Conservation (phyloP, 2,888 invertebrate species). For the Melitaea athalia region DNA sequence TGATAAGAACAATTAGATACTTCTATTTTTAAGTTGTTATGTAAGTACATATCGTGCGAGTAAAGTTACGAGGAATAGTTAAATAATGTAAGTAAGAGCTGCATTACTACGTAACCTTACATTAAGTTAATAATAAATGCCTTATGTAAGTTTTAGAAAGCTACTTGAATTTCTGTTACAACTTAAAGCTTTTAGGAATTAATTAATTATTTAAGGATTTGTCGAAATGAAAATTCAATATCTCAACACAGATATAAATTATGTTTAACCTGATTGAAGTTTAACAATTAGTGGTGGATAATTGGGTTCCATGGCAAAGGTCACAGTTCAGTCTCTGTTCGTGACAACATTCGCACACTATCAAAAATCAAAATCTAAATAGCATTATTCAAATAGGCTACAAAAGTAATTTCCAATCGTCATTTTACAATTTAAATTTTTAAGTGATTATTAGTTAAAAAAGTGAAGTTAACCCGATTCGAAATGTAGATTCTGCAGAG, state of each 20-base stretch:
- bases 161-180: constrained; percentile 20
- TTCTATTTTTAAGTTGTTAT: no score
- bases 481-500: no score
- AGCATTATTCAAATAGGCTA: no score
- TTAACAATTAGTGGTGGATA: constrained; percentile 5
- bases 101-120: neutral
- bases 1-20: no score
- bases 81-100: neutral
- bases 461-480: no score
- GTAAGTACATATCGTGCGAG: neutral
- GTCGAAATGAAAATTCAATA: neutral
- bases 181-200: constrained; percentile 28
- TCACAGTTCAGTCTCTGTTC: neutral
- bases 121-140: constrained; percentile 1
- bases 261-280: neutral
- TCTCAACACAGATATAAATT: neutral
- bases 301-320: constrained; percentile 3
- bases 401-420: no score
- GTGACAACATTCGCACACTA: neutral
- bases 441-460: no score
- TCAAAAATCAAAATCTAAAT: no score
- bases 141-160: constrained; percentile 3
- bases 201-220: constrained; percentile 26
- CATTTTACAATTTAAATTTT: no score
- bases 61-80: neutral